A percentile compares a stretch with the other conserved stretches of the same genome.
phyloP scores from a whole-genome alignment of 92 coral and sea anemone genomes.

The Siderastrea siderea region DNA sequence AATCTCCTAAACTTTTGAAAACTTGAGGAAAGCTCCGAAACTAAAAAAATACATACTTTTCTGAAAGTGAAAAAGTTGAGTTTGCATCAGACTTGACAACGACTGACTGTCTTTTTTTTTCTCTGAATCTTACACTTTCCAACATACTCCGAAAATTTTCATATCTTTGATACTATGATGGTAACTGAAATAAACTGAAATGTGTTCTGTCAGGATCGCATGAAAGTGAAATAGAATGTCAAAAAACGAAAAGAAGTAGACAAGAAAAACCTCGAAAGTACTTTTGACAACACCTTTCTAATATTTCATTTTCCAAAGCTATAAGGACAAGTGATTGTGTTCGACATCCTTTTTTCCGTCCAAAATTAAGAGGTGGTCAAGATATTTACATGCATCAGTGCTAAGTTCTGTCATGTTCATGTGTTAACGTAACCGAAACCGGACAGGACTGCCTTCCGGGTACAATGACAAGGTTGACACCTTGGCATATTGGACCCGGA shows the following conservation, averaged over 20 bases:
- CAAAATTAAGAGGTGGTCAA: neutral
- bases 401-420: no score
- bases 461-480: no score
- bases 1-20: no score
- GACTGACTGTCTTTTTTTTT: no score
- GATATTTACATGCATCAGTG: neutral
- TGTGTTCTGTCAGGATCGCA: neutral
- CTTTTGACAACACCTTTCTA: neutral
- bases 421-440: no score
- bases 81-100: no score
- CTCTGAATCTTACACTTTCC: no score
- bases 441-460: no score
- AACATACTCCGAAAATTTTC: neutral
- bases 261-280: neutral
- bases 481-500: conserved; percentile 4
- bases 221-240: neutral
- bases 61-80: no score
- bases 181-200: conserved; percentile 11
- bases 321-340: no score
- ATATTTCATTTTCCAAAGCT: neutral
- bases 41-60: neutral
- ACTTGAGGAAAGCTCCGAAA: neutral
- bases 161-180: neutral
- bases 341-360: neutral
- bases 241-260: neutral